These are phyloP conservation scores for Yponomeuta malinellus DNA, from an alignment of 2,888 invertebrate genomes.

Conservation along the genomic window DNA sequence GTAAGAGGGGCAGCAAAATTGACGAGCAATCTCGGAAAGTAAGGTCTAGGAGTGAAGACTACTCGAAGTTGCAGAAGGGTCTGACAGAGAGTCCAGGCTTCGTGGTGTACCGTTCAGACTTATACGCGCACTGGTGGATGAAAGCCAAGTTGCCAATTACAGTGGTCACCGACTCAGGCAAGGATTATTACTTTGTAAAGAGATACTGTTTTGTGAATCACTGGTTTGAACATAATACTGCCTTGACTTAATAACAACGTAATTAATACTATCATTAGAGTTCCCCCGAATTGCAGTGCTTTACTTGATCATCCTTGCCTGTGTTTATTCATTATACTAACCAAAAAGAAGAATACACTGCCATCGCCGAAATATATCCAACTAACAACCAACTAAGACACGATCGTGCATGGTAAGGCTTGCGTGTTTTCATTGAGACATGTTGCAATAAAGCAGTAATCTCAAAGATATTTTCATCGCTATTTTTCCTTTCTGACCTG, in stretches of 20 bases:
- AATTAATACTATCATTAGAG: slow-evolving; percentile 68
- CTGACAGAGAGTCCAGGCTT: slow-evolving; percentile 60
- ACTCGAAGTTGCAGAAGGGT: slow-evolving; percentile 63
- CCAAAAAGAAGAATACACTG: slow-evolving; percentile 34
- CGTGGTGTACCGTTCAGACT: slow-evolving; percentile 85
- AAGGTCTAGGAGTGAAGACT: slow-evolving; percentile 66
- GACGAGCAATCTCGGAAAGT: slow-evolving; percentile 46
- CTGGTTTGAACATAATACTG: slow-evolving; percentile 71
- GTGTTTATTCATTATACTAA: slow-evolving; percentile 74
- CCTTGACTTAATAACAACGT: slow-evolving; percentile 72
- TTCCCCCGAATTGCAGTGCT: slow-evolving; percentile 73
- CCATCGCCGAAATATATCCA: slow-evolving; percentile 60
- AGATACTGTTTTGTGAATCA: slow-evolving; percentile 72
- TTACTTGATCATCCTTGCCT: slow-evolving; percentile 78
- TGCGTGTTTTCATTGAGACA: slow-evolving; percentile 21
- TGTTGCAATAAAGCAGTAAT: not conserved
- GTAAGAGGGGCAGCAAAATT: slow-evolving; percentile 31
- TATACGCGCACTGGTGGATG: slow-evolving; percentile 96
- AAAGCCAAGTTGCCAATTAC: slow-evolving; percentile 86
- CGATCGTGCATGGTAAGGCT: slow-evolving; percentile 62
- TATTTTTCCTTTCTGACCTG: not conserved
- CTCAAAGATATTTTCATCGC: not conserved
- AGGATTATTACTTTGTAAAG: slow-evolving; percentile 76
- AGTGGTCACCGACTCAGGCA: slow-evolving; percentile 77
- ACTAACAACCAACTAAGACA: slow-evolving; percentile 50